Base-by-base conservation (phyloP, 1,140 invertebrate species). In the Pseudobourletiella spinata region DNA sequence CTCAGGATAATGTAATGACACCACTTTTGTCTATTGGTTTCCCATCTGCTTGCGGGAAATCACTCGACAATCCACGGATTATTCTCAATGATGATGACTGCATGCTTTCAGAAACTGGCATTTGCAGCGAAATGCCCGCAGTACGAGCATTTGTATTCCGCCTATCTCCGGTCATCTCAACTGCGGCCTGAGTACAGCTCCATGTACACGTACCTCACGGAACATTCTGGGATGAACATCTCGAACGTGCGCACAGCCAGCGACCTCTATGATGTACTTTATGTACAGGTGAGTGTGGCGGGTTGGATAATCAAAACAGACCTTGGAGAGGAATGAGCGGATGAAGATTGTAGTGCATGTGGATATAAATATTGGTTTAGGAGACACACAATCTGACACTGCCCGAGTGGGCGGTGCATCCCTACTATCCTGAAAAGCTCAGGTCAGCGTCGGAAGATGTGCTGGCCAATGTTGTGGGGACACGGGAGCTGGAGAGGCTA, bases 401-500 rank as follows among this genome's bases (percentile, higher is more conserved):
- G 42, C 88, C 88, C 0, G 74, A 80, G 14, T 91, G 88, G 87
- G n/a, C n/a, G n/a, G 85, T 86, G 0, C 72, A 79, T 54, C 69
- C 71, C 1, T 30, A 44, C 25, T 52, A 51, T 16, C 58, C 56
- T 16, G 30, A 61, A 2, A 24, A 35, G 24, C 28, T 65, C 16
- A 32, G 35, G n/a, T 11, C 16, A 22, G 11, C 56, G 8, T 8
- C 54, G 16, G 64, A 55, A 3, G 3, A 57, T 1, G 18, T 35
- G 20, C 61, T 39, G n/a, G n/a, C 3, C n/a, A 46, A 18, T 18
- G 0, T 68, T 29, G 74, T 78, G 6, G 77, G 77, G 48, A 82
- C 78, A 52, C 73, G 73, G 57, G 71, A 79, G 61, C 71, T 82
- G 42, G 74, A 78, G 66, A 74, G 77, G 66, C 69, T 84, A 11